Percentiles rank a stretch among this genome's conserved stretches.
phyloP scores from a whole-genome alignment of 2,888 invertebrate genomes.

The Anthrax anthrax region DNA sequence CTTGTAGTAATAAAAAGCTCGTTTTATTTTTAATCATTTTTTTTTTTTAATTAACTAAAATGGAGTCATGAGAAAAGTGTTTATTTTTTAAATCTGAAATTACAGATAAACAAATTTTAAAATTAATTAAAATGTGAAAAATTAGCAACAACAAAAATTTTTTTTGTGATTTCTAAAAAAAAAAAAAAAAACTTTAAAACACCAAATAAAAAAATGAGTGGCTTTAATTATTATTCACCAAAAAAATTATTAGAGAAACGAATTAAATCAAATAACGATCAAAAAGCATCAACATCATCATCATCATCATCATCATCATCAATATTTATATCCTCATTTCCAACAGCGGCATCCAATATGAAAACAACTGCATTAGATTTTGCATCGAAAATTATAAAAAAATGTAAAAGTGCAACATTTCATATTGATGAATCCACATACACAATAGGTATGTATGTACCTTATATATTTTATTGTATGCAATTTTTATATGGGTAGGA shows the following conservation, averaged over 20 bases:
- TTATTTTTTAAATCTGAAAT: too few relatives aligned
- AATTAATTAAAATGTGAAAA: too few relatives aligned
- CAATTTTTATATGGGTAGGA: too few relatives aligned
- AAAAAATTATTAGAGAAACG: neutral
- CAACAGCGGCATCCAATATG: conserved; percentile 29
- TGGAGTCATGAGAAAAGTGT: too few relatives aligned
- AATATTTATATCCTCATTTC: conserved; percentile 30
- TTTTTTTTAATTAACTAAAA: too few relatives aligned
- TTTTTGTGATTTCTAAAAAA: too few relatives aligned
- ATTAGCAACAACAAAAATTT: too few relatives aligned
- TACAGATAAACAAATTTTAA: too few relatives aligned
- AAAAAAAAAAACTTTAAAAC: too few relatives aligned
- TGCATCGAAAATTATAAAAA: conserved; percentile 49
- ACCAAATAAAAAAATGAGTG: neutral
- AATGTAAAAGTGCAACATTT: conserved; percentile 78
- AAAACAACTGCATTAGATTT: conserved; percentile 30
- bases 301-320: conserved; percentile 9
- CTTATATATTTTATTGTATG: neutral
- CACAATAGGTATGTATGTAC: conserved; percentile 52
- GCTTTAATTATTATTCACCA: neutral
- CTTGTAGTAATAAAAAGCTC: too few relatives aligned
- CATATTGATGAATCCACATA: conserved; percentile 68
- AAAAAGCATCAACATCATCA: neutral
- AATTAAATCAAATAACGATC: neutral
- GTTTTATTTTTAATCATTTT: too few relatives aligned